Evolutionary conservation across 2,797 vertebrate species (phyloP).

Genomic region (Triplophysa yarkandensis): DNA sequence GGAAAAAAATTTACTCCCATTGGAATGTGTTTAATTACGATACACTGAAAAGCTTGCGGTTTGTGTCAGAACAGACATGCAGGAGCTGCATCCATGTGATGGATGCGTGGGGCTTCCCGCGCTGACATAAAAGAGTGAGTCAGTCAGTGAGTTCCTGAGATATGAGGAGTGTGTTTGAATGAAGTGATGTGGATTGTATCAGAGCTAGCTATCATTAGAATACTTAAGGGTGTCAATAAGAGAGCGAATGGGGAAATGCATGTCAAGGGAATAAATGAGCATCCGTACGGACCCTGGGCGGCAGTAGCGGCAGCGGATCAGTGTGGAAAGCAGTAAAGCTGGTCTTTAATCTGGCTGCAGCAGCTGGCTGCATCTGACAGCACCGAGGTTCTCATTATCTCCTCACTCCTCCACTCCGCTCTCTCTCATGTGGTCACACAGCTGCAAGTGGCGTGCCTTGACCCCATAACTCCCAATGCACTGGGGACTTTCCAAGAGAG

Average conservation of each 20-base stretch:
- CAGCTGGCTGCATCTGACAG: conserved; percentile 61
- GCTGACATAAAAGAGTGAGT: conserved; percentile 36
- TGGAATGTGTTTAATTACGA: conserved; percentile 40
- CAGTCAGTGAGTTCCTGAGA: conserved; percentile 13
- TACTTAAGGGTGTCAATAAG: not conserved
- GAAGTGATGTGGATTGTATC: conserved; percentile 33
- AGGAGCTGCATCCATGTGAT: conserved; percentile 29
- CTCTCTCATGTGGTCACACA: conserved; percentile 93
- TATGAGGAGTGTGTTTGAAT: conserved; percentile 25
- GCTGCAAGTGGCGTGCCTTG: conserved; percentile 90
- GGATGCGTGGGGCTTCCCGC: conserved; percentile 47
- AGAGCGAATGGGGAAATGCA: conserved; percentile 56
- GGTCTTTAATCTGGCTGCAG: conserved; percentile 65
- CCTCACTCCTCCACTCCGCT: conserved; percentile 62
- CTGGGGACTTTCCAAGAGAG: conserved; percentile 81
- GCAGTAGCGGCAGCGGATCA: conserved; percentile 42
- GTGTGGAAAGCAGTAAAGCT: conserved; percentile 58
- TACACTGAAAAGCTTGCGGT: conserved; percentile 14
- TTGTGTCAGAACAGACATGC: not conserved
- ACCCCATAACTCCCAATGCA: conserved; percentile 73
- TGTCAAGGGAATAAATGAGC: not conserved
- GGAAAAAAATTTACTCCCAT: conserved; percentile 1
- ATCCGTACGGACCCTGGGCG: conserved; percentile 7
- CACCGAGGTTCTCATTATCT: conserved; percentile 67
- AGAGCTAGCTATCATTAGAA: conserved; percentile 21